These are phyloP conservation scores for Apodemia mormo DNA, from an alignment of 2,888 invertebrate species.

Conservation along the genomic window DNA sequence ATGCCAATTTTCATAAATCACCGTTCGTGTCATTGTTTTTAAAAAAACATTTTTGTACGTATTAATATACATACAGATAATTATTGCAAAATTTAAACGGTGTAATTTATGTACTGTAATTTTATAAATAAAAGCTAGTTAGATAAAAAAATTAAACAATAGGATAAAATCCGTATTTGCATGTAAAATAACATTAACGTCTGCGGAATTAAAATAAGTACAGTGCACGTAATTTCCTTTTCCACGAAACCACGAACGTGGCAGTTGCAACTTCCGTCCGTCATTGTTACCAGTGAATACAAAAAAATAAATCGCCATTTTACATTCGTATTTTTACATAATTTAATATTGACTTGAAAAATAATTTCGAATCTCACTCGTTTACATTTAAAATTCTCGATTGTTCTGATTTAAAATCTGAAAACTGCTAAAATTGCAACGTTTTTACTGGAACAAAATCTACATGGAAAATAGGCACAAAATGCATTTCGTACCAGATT, in stretches of 20 bases:
- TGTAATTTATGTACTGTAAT: too few relatives aligned
- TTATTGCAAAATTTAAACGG: too few relatives aligned
- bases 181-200: constrained; percentile 2
- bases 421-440: neutral
- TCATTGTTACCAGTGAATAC: constrained; percentile 6
- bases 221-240: constrained; percentile 18
- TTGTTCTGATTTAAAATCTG: neutral
- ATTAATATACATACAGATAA: too few relatives aligned
- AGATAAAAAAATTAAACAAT: neutral
- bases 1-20: too few relatives aligned
- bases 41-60: too few relatives aligned
- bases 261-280: constrained; percentile 18
- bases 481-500: too few relatives aligned
- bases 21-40: too few relatives aligned
- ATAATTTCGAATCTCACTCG: neutral
- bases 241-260: constrained; percentile 17
- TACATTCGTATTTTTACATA: constrained; percentile 13
- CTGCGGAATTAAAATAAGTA: constrained; percentile 12
- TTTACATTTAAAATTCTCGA: neutral
- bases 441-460: neutral
- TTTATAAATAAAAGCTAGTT: too few relatives aligned
- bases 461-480: neutral
- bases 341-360: neutral
- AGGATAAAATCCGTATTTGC: neutral
- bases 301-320: constrained; percentile 16